Base-by-base conservation (phyloP, 2,113 vertebrate genomes). In the Atlantisia rogersi region DNA sequence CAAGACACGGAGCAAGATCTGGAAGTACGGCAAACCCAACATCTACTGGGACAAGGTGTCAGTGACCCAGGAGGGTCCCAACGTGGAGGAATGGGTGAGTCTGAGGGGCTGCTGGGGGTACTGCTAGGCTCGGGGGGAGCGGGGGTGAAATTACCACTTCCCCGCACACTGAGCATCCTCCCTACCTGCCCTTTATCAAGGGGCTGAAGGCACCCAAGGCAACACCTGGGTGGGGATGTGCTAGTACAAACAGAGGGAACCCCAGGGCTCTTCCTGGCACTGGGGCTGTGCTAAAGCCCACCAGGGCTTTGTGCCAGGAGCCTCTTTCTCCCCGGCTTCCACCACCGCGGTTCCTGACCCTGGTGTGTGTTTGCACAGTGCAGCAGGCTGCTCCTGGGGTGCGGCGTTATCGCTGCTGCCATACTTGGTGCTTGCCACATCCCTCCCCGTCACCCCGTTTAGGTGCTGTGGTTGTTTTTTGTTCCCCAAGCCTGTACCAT, bases 31-130 rank as follows among this genome's bases (percentile, higher is more conserved):
- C 6, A 98, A 99, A 65, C 88, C 50, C 6, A 99, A 99, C 95
- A 98, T 99, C 69, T 97, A 97, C 74, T 99, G 99, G 99, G 98
- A 99, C 19, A 96, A 96, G 60, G 95, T 96, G 0, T 59, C 91
- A 0, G 75, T 73, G 20, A 81, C 39, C 16, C 94, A 95, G 2
- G 97, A 98, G 59, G 97, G 98, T 12, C 98, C 98, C 39, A 97
- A 98, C 6, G 97, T 98, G 15, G 98, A 98, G 90, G 98, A 99
- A 69, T 99, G 98, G 98, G 98, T 99, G 96, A 98, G 99, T 96
- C 32, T 0, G 1, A 16, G 67, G 2, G 1, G 2, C 42, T 50
- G 14, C 35, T 32, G 53, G 31, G 42, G 31, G 22, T 35, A 11
- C 56, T 7, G 2, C 10, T 11, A 53, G 31, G 40, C n/a, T 39